Conservation (phyloP, 2,888 invertebrate species). For the Geophilus truncorum region DNA sequence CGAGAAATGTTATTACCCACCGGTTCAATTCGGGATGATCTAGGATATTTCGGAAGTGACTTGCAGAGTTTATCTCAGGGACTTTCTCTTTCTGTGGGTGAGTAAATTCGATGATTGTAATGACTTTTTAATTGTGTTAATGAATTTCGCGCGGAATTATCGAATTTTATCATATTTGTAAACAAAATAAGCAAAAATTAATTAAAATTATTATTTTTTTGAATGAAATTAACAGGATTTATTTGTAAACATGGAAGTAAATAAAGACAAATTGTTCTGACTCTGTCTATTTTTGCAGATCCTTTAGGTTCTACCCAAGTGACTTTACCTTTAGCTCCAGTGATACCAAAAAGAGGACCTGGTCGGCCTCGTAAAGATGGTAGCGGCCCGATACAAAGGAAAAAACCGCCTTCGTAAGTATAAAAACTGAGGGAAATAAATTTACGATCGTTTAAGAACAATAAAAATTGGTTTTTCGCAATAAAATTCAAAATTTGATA, state of each 20-base stretch:
- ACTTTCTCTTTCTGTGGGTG: conserved; percentile 3
- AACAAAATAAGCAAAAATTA: too few relatives aligned
- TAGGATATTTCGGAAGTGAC: neutral
- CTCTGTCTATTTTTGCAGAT: neutral
- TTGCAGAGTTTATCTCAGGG: neutral
- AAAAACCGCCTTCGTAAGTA: conserved; percentile 36
- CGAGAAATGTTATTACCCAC: neutral
- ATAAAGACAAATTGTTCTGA: too few relatives aligned
- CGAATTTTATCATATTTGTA: too few relatives aligned
- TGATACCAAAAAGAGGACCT: conserved; percentile 60
- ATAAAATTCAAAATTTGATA: too few relatives aligned
- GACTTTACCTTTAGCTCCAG: conserved; percentile 30
- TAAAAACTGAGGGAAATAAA: neutral
- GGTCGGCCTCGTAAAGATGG: conserved; percentile 75
- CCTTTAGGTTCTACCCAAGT: neutral
- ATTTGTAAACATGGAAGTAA: neutral
- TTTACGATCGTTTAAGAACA: neutral
- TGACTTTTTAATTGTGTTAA: neutral
- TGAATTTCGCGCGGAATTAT: too few relatives aligned
- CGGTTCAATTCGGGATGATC: neutral
- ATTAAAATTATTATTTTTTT: too few relatives aligned
- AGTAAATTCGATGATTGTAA: neutral
- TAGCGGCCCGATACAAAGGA: conserved; percentile 39
- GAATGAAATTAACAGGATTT: too few relatives aligned
- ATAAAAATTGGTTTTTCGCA: neutral